Base-by-base conservation (phyloP, 1,140 invertebrate genomes). In the Cydia pomonella region DNA sequence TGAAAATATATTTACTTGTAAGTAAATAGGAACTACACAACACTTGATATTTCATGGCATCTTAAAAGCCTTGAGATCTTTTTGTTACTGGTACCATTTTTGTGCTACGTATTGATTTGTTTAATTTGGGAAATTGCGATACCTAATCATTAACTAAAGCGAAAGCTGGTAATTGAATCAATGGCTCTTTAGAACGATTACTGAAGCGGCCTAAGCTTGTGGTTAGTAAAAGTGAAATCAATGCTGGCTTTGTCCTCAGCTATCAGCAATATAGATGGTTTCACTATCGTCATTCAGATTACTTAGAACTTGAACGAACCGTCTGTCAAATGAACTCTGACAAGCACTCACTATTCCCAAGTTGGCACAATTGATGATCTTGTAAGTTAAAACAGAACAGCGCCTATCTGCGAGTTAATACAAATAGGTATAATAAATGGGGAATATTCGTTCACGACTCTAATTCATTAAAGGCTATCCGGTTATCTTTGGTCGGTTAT, bases 151-250 rank as follows among this genome's bases (percentile, higher is more conserved):
- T 69, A 38, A 69, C 33, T 71, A 63, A 44, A 69, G 75, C 76
- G 86, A 89, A 89, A 87, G 85, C 77, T 75, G 63, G 79, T 80
- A 83, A 80, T 86, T 82, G 79, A 81, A 84, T 84, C 79, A 81
- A 76, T 33, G 44, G 74, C 81, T 81, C 76, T 86, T 86, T 87
- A 88, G 73, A 79, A 62, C 74, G 83, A 84, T 84, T 85, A 87
- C 77, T 87, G 82, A 86, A 84, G 85, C 86, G 82, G 82, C 71
- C 69, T 78, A 69, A 63, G 63, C 59, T 73, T 29, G 64, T 80
- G 77, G 76, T 77, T 27, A 72, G 88, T 83, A 87, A 88, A 90
- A 90, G 85, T 85, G 82, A 88, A 86, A 84, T 75, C 78, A 79
- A 82, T 81, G 78, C 25, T 71, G 75, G 72, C 63, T 80, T 82